phyloP scores from a whole-genome alignment of 2,797 vertebrate genomes.

The Silurus lanzhouensis region DNA sequence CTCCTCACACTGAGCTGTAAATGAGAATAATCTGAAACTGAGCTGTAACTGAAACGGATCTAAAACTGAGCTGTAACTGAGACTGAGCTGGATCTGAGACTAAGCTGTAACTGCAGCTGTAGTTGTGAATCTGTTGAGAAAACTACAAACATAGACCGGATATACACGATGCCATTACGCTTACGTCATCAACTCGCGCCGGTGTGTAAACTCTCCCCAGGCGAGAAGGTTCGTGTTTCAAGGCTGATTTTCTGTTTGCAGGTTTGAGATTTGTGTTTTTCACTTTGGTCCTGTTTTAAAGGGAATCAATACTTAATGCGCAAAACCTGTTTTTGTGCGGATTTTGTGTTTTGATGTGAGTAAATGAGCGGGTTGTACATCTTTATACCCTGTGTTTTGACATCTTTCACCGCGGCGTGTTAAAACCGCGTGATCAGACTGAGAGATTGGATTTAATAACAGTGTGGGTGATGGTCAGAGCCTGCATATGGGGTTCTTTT shows the following conservation, averaged over 20 bases:
- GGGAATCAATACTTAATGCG: not conserved
- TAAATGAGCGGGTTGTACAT: not conserved
- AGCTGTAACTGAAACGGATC: too few species aligned
- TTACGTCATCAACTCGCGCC: conserved; percentile 26
- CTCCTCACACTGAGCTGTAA: too few species aligned
- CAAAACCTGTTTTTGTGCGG: too few species aligned
- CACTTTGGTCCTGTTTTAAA: not conserved
- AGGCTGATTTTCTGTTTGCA: not conserved
- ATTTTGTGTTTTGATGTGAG: too few species aligned
- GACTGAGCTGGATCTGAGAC: too few species aligned
- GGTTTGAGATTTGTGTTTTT: not conserved
- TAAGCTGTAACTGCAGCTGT: not conserved
- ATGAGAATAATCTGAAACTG: too few species aligned
- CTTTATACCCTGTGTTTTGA: not conserved
- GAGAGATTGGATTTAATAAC: not conserved
- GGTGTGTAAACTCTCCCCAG: too few species aligned
- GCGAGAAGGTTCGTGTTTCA: not conserved
- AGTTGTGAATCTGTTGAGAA: not conserved
- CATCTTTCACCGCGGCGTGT: not conserved
- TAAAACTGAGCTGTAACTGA: too few species aligned
- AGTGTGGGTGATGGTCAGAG: not conserved
- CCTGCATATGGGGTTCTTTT: not conserved
- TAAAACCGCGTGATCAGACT: not conserved
- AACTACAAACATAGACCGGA: conserved; percentile 14
- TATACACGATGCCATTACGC: not conserved